Evolutionary conservation across 2,888 invertebrate genomes (phyloP), one percentile per base, ranked within the genome.

Genomic region (Eubasilissa splendida): DNA sequence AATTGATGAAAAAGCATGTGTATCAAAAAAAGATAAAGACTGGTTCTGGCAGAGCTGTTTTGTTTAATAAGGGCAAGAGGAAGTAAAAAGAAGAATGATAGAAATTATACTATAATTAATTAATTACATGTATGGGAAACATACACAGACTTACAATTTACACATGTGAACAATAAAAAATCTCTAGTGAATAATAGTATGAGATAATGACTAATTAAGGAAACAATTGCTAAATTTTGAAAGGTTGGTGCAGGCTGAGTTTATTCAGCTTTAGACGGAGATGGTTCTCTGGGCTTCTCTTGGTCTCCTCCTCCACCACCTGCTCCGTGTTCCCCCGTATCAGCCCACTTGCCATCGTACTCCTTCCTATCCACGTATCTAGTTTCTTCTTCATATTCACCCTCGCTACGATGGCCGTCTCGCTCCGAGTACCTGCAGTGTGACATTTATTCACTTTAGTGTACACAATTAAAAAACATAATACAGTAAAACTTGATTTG

Each of bases 261-360:
- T 52, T 78, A 81, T 70, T 83, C 84, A 31, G 59, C 80, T 76
- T 84, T 84, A 50, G 81, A 60, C 0, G 82, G 77, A 11, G 76
- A 59, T 10, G 77, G 70, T 22, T 82, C 83, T 33, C 54, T 77
- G 22, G 65, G 65, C 66, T 84, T 84, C 7, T 82, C 83, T 22
- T 42, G 22, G 12, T 83, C 83, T 74, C 82, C 85, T 12, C 84
- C 84, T 22, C 83, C 50, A 2, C 73, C 77, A 14, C 56, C 71
- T 10, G 82, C 85, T 10, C 84, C 85, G 68, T 84, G 86, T 7
- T 91, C 91, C 80, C 91, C 91, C 54, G 92, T 92, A 79, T 92
- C 93, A 0, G 92, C 92, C 93, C 93, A 93, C 86, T 93, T 93
- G 4, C 93, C 93, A 84, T 92, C 93, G 85, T 92, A 93, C 84